phyloP scores from a whole-genome alignment of 2,797 vertebrate genomes.

The Nasua narica region DNA sequence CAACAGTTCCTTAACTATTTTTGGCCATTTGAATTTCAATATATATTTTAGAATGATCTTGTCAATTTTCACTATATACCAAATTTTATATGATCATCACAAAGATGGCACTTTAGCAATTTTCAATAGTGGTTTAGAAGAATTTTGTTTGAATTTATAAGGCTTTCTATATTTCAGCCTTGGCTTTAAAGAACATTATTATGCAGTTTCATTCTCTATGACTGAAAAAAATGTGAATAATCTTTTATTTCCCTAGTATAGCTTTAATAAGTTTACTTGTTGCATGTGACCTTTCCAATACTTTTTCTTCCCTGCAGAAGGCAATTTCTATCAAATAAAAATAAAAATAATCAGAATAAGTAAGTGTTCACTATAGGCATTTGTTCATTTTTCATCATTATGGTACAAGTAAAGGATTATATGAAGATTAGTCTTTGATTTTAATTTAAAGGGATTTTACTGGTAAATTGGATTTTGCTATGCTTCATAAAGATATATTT shows the following conservation, averaged over 20 bases:
- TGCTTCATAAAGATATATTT: constrained; percentile 82
- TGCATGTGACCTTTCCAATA: neutral
- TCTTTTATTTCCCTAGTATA: neutral
- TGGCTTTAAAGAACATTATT: neutral
- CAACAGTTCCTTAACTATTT: neutral
- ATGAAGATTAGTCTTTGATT: constrained; percentile 80
- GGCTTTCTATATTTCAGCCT: neutral
- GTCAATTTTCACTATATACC: neutral
- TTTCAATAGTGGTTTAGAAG: neutral
- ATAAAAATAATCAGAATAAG: constrained; percentile 66
- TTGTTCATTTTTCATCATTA: constrained; percentile 76
- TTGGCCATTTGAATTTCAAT: neutral
- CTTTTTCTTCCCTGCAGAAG: constrained; percentile 7
- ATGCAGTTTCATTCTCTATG: neutral
- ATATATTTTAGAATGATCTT: neutral
- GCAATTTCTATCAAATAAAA: constrained; percentile 75
- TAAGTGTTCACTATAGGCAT: constrained; percentile 63
- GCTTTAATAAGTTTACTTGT: constrained; percentile 9
- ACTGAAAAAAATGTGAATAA: neutral
- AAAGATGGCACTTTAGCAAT: neutral
- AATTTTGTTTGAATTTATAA: neutral
- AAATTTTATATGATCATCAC: neutral
- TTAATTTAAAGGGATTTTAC: constrained; percentile 86
- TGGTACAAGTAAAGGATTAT: constrained; percentile 60
- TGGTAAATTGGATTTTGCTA: constrained; percentile 84